Evolutionary conservation across 1,140 invertebrate species (phyloP), one percentile per base, ranked within the genome.

Genomic region (Drosophila mayri): DNA sequence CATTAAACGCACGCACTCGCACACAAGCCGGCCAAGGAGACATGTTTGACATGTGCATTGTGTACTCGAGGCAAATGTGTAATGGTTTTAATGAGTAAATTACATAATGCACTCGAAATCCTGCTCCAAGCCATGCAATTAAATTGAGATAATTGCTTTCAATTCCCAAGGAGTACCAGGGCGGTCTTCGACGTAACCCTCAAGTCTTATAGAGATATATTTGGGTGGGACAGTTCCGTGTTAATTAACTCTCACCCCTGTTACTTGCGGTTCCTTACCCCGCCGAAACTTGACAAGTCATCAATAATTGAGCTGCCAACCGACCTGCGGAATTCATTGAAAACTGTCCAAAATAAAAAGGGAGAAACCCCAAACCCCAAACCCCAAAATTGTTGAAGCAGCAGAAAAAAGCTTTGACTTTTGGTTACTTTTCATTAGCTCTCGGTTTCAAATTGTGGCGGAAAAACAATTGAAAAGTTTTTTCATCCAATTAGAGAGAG

Each of bases 11-110:
- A 81, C 76, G 68, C 22, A 35, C 77, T 73, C 22, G 30, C 77
- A 63, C 60, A 52, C 47, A 57, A 64, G 52, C 50, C 46, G 46
- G 66, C 22, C 47, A 22, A 30, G 43, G 44, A 72, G 64, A 71
- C 73, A 62, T 83, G 76, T 71, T 71, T 60, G 68, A 72, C 68
- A 72, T 71, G 71, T 76, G 61, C 72, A 66, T 76, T 76, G 63
- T 76, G 52, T 76, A 41, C 73, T 71, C 18, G 66, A 71, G 66
- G 50, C 68, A 72, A 72, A 72, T 70, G 63, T 83, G 67, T 76
- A 88, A 86, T 88, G 71, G 38, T 68, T 78, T 87, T 88, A 86
- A 86, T 79, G 80, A 86, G 83, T 78, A 88, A 86, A 88, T 86
- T 79, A 78, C 68, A 68, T 78, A 81, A 82, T 74, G 62, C 66